phyloP scores from a whole-genome alignment of 2,888 invertebrate genomes.

The Cactoblastis cactorum region DNA sequence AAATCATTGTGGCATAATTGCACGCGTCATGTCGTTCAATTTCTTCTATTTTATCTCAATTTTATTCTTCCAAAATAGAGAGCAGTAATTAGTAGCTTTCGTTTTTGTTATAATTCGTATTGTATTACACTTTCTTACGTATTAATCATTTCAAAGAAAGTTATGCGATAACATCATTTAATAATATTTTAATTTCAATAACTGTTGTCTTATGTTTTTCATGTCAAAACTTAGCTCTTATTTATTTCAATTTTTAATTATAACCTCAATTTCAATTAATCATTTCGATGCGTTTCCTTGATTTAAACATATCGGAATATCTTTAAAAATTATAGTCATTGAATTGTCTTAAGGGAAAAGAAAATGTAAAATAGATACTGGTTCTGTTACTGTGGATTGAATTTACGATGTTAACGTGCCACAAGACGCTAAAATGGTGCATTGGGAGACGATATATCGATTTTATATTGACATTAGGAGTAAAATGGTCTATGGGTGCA shows the following conservation, averaged over 20 bases:
- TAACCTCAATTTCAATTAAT: not conserved
- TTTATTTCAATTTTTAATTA: not conserved
- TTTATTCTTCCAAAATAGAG: slow-evolving; percentile 41
- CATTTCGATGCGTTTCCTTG: not conserved
- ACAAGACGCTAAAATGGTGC: slow-evolving; percentile 7
- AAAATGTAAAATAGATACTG: not conserved
- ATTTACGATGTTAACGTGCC: slow-evolving; percentile 10
- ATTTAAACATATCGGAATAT: not conserved
- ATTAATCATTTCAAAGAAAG: slow-evolving; percentile 27
- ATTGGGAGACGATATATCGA: slow-evolving; percentile 25
- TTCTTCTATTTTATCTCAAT: slow-evolving; percentile 26
- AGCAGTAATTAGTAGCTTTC: slow-evolving; percentile 49
- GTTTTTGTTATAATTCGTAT: slow-evolving; percentile 24
- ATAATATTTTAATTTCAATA: slow-evolving; percentile 3
- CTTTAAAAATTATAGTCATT: too few relatives aligned
- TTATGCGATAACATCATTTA: slow-evolving; percentile 12
- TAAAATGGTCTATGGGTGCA: slow-evolving; percentile 30
- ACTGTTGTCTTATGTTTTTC: not conserved
- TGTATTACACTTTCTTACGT: slow-evolving; percentile 26
- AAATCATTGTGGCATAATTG: not conserved
- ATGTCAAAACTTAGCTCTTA: not conserved
- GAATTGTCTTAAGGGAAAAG: not conserved
- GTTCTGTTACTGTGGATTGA: not conserved
- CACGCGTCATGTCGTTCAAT: not conserved
- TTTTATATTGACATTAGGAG: slow-evolving; percentile 33